phyloP scores from a whole-genome alignment of 2,888 invertebrate genomes.

The Metallyticus violacea region DNA sequence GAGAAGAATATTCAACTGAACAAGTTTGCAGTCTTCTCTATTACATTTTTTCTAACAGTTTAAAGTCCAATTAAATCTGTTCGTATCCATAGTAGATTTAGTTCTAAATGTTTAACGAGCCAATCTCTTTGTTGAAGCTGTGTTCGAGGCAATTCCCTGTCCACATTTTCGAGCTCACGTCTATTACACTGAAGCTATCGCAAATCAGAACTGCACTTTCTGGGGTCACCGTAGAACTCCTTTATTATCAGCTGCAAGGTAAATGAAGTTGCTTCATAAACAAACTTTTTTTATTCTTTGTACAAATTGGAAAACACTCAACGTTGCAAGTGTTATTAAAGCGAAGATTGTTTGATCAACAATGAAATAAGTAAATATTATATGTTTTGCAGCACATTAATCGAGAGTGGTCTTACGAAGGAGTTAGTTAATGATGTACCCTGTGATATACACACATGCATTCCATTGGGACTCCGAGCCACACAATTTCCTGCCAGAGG shows the following conservation, averaged over 20 bases:
- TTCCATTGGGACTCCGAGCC: slow-evolving; percentile 41
- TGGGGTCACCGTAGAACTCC: slow-evolving; percentile 44
- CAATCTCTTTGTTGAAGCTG: no score
- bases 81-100: no score
- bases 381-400: neutral
- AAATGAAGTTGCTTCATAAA: neutral
- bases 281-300: no score
- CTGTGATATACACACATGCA: slow-evolving; percentile 34
- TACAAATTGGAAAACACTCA: no score
- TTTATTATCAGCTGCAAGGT: neutral
- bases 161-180: slow-evolving; percentile 60
- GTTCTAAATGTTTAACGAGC: no score
- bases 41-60: no score
- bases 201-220: slow-evolving; percentile 53
- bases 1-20: no score
- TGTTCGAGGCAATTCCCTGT: slow-evolving; percentile 55
- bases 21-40: no score
- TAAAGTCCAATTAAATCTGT: no score
- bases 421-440: neutral
- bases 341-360: no score
- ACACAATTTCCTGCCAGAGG: slow-evolving; percentile 39
- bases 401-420: neutral
- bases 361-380: no score
- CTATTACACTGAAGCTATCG: slow-evolving; percentile 57
- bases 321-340: no score